A percentile compares a stretch with the other conserved stretches of the same genome.
Evolutionary conservation across 2,888 invertebrate genomes (phyloP).

Genomic region (Drosophila algonquin): DNA sequence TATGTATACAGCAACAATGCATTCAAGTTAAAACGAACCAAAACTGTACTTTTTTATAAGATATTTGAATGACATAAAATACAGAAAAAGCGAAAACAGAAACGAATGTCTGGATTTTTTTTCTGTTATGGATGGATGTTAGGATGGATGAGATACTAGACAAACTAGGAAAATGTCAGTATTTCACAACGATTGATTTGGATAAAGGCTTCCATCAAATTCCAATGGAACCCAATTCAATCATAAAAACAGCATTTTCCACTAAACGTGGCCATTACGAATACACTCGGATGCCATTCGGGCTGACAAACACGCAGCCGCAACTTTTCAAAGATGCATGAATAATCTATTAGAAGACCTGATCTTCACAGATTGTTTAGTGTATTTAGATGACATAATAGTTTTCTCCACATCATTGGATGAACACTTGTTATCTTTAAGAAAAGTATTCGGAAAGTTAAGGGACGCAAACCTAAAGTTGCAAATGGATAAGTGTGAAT

Average conservation of each 20-base stretch:
- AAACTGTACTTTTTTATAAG: constrained; percentile 75
- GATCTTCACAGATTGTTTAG: background rate
- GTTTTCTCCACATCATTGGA: background rate
- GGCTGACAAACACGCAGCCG: background rate
- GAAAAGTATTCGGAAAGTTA: background rate
- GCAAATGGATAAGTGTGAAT: too few relatives aligned
- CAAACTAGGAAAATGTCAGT: too few relatives aligned
- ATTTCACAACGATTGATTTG: too few relatives aligned
- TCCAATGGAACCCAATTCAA: too few relatives aligned
- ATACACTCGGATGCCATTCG: background rate
- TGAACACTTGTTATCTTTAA: background rate
- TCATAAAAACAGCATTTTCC: background rate
- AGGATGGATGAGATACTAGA: too few relatives aligned
- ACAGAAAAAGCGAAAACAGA: constrained; percentile 51
- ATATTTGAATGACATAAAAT: constrained; percentile 68
- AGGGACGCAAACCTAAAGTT: too few relatives aligned
- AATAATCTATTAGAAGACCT: too few relatives aligned
- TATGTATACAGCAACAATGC: constrained; percentile 39
- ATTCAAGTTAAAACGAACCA: constrained; percentile 67
- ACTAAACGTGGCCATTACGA: background rate
- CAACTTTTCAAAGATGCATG: background rate
- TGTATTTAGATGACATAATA: background rate
- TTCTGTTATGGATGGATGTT: too few relatives aligned
- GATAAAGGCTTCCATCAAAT: too few relatives aligned
- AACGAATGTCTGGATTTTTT: background rate